Evolutionary conservation across 2,113 vertebrate genomes (phyloP).

Genomic region (Lagopus muta): DNA sequence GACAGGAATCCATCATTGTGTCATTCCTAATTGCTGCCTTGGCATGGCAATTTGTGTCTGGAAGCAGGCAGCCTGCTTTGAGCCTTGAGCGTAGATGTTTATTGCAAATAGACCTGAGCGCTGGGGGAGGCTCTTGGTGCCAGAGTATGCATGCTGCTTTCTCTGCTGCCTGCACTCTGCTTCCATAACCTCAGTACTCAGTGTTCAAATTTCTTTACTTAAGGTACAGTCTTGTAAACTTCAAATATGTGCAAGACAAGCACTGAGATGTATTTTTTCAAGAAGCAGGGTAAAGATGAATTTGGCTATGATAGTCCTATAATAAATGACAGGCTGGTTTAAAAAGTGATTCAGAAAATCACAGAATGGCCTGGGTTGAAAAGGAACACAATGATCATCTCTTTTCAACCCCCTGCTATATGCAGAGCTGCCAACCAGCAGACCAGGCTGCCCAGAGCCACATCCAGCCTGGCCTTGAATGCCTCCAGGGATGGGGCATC

Average conservation of each 20-base stretch:
- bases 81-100: not conserved
- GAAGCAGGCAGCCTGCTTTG: not conserved
- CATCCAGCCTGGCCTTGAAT: too few relatives aligned
- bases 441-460: too few relatives aligned
- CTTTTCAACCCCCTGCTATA: too few relatives aligned
- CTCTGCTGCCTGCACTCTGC: accelerated
- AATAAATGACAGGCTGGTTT: not conserved
- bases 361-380: too few relatives aligned
- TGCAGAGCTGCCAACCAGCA: too few relatives aligned
- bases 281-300: not conserved
- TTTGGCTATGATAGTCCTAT: not conserved
- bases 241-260: not conserved
- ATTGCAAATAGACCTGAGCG: not conserved
- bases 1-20: not conserved
- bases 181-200: not conserved
- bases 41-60: not conserved
- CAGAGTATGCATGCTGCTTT: accelerated
- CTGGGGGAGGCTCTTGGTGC: not conserved
- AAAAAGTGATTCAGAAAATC: not conserved
- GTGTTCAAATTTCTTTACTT: not conserved
- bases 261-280: not conserved
- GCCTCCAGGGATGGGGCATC: too few relatives aligned
- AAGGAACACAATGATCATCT: too few relatives aligned
- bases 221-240: not conserved
- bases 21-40: not conserved